phyloP scores from a whole-genome alignment of 2,113 vertebrate genomes.

The Hemibagrus wyckioides region DNA sequence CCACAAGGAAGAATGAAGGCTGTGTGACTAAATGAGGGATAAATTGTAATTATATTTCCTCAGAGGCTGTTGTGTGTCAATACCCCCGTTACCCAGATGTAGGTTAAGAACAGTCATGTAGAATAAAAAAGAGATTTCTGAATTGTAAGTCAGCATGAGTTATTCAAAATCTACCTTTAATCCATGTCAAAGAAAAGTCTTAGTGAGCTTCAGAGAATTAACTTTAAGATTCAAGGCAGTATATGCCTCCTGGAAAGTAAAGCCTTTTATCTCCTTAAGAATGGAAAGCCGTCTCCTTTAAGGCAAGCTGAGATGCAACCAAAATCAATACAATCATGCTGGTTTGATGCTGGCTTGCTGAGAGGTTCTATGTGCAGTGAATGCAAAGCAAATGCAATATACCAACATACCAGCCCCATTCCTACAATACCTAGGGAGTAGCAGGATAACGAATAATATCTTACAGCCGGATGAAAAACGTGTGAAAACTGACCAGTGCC shows the following conservation, averaged over 20 bases:
- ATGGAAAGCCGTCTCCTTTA: not conserved
- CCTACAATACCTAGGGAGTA: not conserved
- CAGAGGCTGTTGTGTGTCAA: not conserved
- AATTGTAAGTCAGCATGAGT: not conserved
- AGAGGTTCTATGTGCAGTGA: not conserved
- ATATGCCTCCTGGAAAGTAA: not conserved
- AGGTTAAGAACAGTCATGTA: not conserved
- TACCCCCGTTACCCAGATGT: not conserved
- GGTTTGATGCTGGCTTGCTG: not conserved
- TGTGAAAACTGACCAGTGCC: not conserved
- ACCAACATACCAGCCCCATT: not conserved
- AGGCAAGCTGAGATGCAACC: conserved; percentile 1
- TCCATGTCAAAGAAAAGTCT: not conserved
- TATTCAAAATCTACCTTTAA: not conserved
- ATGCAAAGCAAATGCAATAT: not conserved
- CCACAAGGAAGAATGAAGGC: not conserved
- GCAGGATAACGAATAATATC: not conserved
- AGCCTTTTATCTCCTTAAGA: conserved; percentile 1
- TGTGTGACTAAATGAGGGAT: not conserved
- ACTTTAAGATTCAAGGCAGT: not conserved
- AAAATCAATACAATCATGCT: not conserved
- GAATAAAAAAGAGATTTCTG: not conserved
- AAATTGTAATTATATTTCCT: not conserved
- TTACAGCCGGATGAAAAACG: not conserved
- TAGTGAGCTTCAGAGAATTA: not conserved